A percentile compares a stretch with the other conserved stretches of the same genome.
phyloP scores from a whole-genome alignment of 2,888 invertebrate genomes.

The Drosophila mayaguana region DNA sequence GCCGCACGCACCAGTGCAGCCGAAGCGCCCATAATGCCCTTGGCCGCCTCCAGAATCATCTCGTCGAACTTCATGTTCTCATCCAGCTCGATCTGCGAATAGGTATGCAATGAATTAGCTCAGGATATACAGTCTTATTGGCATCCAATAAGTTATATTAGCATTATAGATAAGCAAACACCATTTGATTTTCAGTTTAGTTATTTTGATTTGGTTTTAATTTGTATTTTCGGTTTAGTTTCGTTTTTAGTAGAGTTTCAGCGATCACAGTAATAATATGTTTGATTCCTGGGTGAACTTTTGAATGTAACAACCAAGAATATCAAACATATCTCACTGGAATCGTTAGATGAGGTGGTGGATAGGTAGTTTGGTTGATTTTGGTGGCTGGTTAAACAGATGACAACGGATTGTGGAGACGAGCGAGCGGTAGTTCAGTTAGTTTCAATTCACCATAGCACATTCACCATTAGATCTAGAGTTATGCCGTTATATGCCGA shows the following conservation, averaged over 20 bases:
- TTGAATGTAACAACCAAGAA: slow-evolving; percentile 98
- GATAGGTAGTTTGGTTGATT: slow-evolving; percentile 18
- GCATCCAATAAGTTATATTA: neutral
- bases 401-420: slow-evolving; percentile 23
- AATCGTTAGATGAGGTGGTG: slow-evolving; percentile 82
- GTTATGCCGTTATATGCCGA: neutral
- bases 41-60: slow-evolving; percentile 99
- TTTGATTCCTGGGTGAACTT: slow-evolving; percentile 98
- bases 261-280: slow-evolving; percentile 96
- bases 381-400: slow-evolving; percentile 35
- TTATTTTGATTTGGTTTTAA: neutral
- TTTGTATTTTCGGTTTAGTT: slow-evolving; percentile 19
- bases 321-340: slow-evolving; percentile 99
- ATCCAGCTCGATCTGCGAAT: slow-evolving; percentile 86
- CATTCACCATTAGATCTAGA: slow-evolving; percentile 45
- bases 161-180: slow-evolving; percentile 37
- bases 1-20: slow-evolving; percentile 98
- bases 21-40: slow-evolving; percentile 98
- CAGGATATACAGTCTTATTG: no score
- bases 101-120: neutral
- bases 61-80: slow-evolving; percentile 99
- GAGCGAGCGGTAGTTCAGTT: slow-evolving; percentile 51
- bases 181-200: slow-evolving; percentile 47
- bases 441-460: slow-evolving; percentile 59
- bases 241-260: slow-evolving; percentile 80